phyloP scores from a whole-genome alignment of 2,797 vertebrate species.

The Chelidonichthys spinosus region DNA sequence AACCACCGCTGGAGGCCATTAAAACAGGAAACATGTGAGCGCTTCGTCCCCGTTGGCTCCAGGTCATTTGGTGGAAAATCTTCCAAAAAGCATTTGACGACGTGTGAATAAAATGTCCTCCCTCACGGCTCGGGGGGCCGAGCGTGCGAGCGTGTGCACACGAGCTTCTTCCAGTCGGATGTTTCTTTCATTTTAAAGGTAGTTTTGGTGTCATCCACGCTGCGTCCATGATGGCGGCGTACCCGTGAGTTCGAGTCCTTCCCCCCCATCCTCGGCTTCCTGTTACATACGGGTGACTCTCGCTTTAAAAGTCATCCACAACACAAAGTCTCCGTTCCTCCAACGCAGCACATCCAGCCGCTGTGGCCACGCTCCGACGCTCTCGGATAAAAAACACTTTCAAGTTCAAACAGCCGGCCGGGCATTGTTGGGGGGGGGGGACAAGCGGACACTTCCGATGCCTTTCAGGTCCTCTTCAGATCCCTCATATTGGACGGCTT shows the following conservation, averaged over 20 bases:
- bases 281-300: conserved; percentile 74
- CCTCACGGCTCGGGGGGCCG: background rate
- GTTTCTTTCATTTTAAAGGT: no score
- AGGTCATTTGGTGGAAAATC: background rate
- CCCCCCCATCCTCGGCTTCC: conserved; percentile 55
- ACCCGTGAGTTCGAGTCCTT: no score
- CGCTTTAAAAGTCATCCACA: conserved; percentile 68
- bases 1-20: background rate
- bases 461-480: conserved; percentile 70
- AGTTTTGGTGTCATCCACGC: no score
- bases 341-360: conserved; percentile 71
- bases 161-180: conserved; percentile 14
- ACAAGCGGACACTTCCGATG: conserved; percentile 79
- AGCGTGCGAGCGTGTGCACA: conserved; percentile 13
- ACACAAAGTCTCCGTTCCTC: conserved; percentile 65
- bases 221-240: no score
- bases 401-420: conserved; percentile 74
- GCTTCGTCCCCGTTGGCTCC: background rate
- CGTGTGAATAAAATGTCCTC: conserved; percentile 1
- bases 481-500: conserved; percentile 56
- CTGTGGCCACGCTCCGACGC: conserved; percentile 74
- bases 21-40: background rate
- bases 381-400: conserved; percentile 71
- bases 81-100: background rate
- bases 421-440: conserved; percentile 72